A percentile compares a stretch with the other conserved stretches of the same genome.
phyloP scores from a whole-genome alignment of 2,888 invertebrate species.

The Drosophila atripex region DNA sequence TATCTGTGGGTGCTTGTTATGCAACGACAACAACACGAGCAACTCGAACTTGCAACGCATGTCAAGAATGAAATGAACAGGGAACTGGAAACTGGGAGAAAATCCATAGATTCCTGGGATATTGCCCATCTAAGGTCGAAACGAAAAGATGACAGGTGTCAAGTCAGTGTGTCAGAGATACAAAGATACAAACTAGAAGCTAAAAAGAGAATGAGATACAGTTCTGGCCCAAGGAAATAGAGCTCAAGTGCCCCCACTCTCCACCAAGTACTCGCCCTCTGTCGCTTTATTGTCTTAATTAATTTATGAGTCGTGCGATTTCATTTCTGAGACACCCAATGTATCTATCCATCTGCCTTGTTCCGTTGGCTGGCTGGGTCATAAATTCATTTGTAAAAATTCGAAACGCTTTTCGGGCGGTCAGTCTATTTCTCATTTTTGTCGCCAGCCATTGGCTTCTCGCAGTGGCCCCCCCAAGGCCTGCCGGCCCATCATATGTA shows the following conservation, averaged over 20 bases:
- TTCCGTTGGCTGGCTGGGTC: conserved; percentile 37
- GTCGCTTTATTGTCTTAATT: conserved; percentile 75
- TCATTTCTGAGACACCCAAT: conserved; percentile 55
- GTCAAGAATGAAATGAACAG: conserved; percentile 64
- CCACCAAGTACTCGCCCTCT: neutral
- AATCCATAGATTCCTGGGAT: conserved; percentile 4
- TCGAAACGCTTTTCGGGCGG: conserved; percentile 50
- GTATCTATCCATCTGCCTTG: conserved; percentile 18
- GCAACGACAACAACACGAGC: conserved; percentile 40
- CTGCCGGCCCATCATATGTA: neutral
- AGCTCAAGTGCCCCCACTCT: neutral
- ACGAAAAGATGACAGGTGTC: conserved; percentile 81
- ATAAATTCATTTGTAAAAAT: conserved; percentile 73
- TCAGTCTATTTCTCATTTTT: conserved; percentile 69
- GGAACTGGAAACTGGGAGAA: neutral
- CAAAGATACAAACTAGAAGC: conserved; percentile 13
- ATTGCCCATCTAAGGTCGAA: conserved; percentile 43
- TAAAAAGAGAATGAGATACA: neutral
- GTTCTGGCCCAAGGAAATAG: neutral
- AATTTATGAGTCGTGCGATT: conserved; percentile 81
- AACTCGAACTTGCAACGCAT: conserved; percentile 25
- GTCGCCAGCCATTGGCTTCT: conserved; percentile 42
- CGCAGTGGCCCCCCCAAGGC: neutral
- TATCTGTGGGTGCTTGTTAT: conserved; percentile 37
- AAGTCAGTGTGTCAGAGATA: conserved; percentile 58